Evolutionary conservation across 2,888 invertebrate species (phyloP), one percentile per base, ranked within the genome.

Genomic region (Eilema sororculum): DNA sequence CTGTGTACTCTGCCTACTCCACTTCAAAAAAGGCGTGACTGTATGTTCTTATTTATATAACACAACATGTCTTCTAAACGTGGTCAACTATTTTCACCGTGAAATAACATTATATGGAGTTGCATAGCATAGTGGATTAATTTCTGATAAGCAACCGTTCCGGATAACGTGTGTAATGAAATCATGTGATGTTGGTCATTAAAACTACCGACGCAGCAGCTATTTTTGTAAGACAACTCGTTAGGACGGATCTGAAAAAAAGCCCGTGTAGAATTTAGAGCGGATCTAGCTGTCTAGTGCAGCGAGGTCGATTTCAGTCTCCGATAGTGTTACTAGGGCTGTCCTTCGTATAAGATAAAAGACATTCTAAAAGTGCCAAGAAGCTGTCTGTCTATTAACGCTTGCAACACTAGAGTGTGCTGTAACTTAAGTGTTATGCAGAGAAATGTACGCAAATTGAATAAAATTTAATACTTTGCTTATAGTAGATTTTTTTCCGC

Each of bases 261-360:
- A 60, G 28, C 57, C 25, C 2, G 24, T 41, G 12, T 13, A 68
- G 8, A 58, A 24, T 22, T 25, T 28, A 67, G 41, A 71, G 52
- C 58, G 63, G 66, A 71, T 67, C 63, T 71, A 66, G 58, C 30
- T 66, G 28, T 65, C 25, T 58, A 57, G 24, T 46, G n/a, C 33
- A 67, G 46, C 63, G 37, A 71, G 71, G 71, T 64, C 67, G 41
- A 52, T 57, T 58, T 63, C 63, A n/a, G 58, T 28, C 33, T 59
- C 58, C 33, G 25, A 67, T 63, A 28, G 57, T 20, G 20, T 16
- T 4, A 2, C 4, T 63, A 67, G 71, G 67, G 70, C 25, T 70
- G 70, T 8, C 22, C 24, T 25, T 25, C 12, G 60, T 52, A 12
- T 12, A 52, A 46, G 16, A 41, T 57, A 22, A n/a, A 59, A 22